These are phyloP conservation scores for Acinonyx jubatus DNA, from an alignment of 2,113 vertebrate genomes.

Conservation along the genomic window DNA sequence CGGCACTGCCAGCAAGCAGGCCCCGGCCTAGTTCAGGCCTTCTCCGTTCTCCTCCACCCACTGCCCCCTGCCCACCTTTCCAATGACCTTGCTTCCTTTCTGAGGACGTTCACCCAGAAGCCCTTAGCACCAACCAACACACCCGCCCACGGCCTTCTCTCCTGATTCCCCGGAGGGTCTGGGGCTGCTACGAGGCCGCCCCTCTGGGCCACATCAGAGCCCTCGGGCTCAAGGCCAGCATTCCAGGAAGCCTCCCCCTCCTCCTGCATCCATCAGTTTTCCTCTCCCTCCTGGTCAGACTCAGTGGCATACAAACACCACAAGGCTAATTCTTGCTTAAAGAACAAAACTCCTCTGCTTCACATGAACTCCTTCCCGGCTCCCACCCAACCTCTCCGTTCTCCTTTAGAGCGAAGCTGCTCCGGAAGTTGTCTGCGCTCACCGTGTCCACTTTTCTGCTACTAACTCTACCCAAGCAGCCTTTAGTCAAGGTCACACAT, in stretches of 20 bases:
- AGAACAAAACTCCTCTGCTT: neutral
- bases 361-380: neutral
- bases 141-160: accelerated
- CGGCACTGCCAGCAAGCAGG: neutral
- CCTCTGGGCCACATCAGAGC: neutral
- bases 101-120: neutral
- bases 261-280: neutral
- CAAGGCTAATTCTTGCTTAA: neutral
- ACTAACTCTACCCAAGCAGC: neutral
- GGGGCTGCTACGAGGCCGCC: neutral
- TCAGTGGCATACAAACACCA: neutral
- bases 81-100: neutral
- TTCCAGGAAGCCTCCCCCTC: neutral
- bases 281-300: neutral
- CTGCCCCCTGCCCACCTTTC: neutral
- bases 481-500: neutral
- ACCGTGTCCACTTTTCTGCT: neutral
- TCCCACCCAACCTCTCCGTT: neutral
- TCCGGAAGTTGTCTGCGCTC: accelerated
- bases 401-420: neutral
- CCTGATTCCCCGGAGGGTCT: neutral
- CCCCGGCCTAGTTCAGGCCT: neutral
- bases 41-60: neutral
- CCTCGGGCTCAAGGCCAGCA: neutral
- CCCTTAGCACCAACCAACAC: neutral